phyloP scores from a whole-genome alignment of 2,888 invertebrate genomes.

The Eretmocerus hayati region DNA sequence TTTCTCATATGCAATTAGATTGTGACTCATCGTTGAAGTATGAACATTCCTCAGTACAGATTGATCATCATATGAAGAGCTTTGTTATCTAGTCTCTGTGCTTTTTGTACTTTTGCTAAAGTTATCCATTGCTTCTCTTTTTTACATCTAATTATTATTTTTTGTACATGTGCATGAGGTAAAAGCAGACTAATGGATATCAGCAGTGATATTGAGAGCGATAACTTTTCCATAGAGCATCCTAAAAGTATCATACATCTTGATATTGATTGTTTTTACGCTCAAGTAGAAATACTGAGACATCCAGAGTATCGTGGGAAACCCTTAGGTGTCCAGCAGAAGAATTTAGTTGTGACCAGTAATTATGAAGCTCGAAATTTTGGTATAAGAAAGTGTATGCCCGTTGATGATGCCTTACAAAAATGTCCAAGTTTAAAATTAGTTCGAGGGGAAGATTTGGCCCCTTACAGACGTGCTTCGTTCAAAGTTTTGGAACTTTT shows the following conservation, averaged over 20 bases:
- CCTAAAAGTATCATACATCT: conserved; percentile 68
- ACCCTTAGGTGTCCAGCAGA: conserved; percentile 77
- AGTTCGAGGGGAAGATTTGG: conserved; percentile 77
- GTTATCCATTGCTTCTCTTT: neutral
- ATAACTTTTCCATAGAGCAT: conserved; percentile 47
- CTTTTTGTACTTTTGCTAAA: conserved; percentile 11
- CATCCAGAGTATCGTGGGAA: conserved; percentile 60
- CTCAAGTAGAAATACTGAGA: conserved; percentile 75
- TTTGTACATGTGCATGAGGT: conserved; percentile 15
- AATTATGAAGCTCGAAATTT: conserved; percentile 73
- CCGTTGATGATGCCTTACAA: conserved; percentile 64
- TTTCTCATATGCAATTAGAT: conserved; percentile 13
- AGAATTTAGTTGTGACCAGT: conserved; percentile 75
- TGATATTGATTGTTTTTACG: conserved; percentile 80
- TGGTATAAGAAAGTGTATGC: conserved; percentile 74
- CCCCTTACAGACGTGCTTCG: conserved; percentile 72
- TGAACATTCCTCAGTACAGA: conserved; percentile 19
- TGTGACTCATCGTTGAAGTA: conserved; percentile 10
- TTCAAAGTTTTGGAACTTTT: conserved; percentile 67
- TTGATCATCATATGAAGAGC: conserved; percentile 4
- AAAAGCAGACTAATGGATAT: conserved; percentile 35
- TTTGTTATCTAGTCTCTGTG: conserved; percentile 9
- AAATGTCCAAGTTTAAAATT: conserved; percentile 68
- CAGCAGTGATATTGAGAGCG: conserved; percentile 35
- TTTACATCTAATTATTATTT: neutral